Evolutionary conservation across 1,140 invertebrate genomes (phyloP), one percentile per base, ranked within the genome.

Genomic region (Habropoda laboriosa): DNA sequence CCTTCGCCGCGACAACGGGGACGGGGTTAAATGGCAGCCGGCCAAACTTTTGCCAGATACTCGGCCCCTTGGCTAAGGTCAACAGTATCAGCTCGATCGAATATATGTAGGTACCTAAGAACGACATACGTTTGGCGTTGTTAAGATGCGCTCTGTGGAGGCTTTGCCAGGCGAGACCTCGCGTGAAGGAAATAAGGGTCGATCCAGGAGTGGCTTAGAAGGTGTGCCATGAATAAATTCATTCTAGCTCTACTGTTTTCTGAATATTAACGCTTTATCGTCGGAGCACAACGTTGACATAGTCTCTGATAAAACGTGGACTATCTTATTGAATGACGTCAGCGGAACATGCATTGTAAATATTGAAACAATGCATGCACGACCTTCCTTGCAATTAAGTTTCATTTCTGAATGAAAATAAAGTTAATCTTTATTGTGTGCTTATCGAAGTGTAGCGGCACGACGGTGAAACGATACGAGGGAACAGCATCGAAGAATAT

Each of bases 31-130:
- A 79, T 86, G 85, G 85, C 85, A 53, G n/a, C 13, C 27, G 21
- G 83, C 85, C 85, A 86, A 86, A 86, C 57, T 86, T 86, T 74
- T 51, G 55, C 45, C 49, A 47, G 53, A 68, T 61, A 38, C 32
- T 70, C 71, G n/a, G 30, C 18, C 53, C 24, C 64, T n/a, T 27
- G 38, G 58, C 51, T 80, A 80, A 83, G 73, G 53, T 86, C 81
- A 51, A 71, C 55, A 70, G 49, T 85, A 74, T 64, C 67, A 47
- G n/a, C 70, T 82, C 40, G n/a, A 64, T 0, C 42, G 21, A n/a
- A 12, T 35, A 32, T 24, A 27, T 55, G 3, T 7, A 42, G 12
- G 13, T 40, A 74, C 40, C 8, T 38, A 47, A 47, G 51, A 35
- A 24, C 58, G 66, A 40, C 81, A 78, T 86, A 83, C 57, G 58